Base-by-base conservation (phyloP, 2,113 vertebrate genomes). In the Atherinomorus stipes region DNA sequence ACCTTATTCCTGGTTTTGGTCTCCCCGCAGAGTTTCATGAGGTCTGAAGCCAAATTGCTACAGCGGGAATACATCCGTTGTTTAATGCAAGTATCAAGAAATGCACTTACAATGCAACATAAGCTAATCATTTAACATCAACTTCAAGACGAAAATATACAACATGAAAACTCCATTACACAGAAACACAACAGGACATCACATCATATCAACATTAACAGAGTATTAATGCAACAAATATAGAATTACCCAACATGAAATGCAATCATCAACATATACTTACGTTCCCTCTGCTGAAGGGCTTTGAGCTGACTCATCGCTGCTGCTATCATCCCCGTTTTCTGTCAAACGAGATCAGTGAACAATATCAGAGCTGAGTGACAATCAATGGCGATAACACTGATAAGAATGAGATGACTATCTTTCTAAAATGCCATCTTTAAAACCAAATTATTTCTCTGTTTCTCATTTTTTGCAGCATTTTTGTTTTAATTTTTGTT, bases 1-100 rank as follows among this genome's bases (percentile, higher is more conserved):
- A 99, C 97, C 96, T 99, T 99, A 80, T 63, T 97, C 86, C 97
- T 96, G 6, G 96, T 93, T 85, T 96, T 98, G 70, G 94, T 94
- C 80, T 98, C 97, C 68, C 97, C 96, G 69, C 96, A 97, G 42
- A 99, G 94, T 85, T 97, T 99, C 93, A 97, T 93, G 23, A 98
- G 94, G 80, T 99, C 97, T 28, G 96, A 94, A 74, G 96, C 92
- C 67, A 98, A 89, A 0, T 93, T 92, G 89, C 97, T 98, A 62
- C 18, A 90, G 3, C 50, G 58, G 23, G 25, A 67, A 73, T 0
- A 66, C 16, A 64, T 49, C 0, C 52, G 1, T 15, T 28, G 42
- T 52, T 52, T 66, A 40, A 42, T 51, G 44, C 2, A 31, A 47
- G 51, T 13, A 28, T 2, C 38, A 10, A 37, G 1, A 64, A 65